These are phyloP conservation scores for Scylla paramamosain DNA, from an alignment of 1,140 invertebrate species.

Conservation along the genomic window DNA sequence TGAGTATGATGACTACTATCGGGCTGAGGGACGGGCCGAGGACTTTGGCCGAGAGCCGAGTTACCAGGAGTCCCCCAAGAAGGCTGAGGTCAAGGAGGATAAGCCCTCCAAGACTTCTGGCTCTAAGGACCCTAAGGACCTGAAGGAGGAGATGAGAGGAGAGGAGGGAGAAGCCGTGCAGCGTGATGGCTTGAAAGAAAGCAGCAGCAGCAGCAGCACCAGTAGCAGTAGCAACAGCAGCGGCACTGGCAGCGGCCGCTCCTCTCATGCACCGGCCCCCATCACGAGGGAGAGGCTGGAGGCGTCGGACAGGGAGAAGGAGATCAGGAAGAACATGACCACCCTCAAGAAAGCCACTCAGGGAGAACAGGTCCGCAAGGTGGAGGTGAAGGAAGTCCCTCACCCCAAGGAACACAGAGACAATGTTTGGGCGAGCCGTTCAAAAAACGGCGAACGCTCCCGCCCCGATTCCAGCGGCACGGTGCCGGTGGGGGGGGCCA, in stretches of 20 bases:
- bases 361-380: conserved; percentile 62
- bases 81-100: conserved; percentile 58
- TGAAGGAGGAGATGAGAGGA: conserved; percentile 37
- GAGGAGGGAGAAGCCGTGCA: conserved; percentile 46
- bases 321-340: conserved; percentile 76
- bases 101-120: conserved; percentile 24
- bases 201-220: conserved; percentile 57
- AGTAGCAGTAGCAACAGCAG: conserved; percentile 36
- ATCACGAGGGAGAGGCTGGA: conserved; percentile 69
- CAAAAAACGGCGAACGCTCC: conserved; percentile 78
- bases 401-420: conserved; percentile 71
- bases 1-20: conserved; percentile 74
- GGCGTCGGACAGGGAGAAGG: conserved; percentile 72
- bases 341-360: conserved; percentile 74
- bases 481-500: conserved; percentile 49
- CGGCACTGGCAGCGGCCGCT: conserved; percentile 33
- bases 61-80: conserved; percentile 60
- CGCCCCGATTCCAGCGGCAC: conserved; percentile 77
- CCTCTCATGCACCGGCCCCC: conserved; percentile 65
- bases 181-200: conserved; percentile 55
- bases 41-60: conserved; percentile 60
- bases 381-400: conserved; percentile 56
- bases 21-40: conserved; percentile 60
- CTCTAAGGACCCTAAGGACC: conserved; percentile 2
- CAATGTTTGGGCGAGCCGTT: conserved; percentile 73